Conservation (phyloP, 2,888 invertebrate genomes). For the Cryptus armator region DNA sequence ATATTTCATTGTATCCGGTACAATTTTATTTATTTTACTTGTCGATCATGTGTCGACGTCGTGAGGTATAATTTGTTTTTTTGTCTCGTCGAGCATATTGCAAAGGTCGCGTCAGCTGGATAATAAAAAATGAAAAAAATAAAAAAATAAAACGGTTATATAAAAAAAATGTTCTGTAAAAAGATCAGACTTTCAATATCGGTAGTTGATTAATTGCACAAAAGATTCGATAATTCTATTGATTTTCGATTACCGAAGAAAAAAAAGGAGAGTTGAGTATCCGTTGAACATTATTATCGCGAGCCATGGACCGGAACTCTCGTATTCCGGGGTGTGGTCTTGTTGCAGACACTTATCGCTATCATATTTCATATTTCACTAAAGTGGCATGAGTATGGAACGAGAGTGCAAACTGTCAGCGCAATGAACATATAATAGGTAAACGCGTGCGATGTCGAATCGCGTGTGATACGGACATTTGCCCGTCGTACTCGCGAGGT, state of each 20-base stretch:
- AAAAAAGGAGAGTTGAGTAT: not conserved
- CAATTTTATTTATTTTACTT: too few relatives aligned
- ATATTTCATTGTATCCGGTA: too few relatives aligned
- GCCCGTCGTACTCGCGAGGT: not conserved
- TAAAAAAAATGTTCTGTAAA: not conserved
- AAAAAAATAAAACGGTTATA: not conserved
- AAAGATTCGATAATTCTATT: not conserved
- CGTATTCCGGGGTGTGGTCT: not conserved
- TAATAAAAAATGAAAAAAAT: not conserved
- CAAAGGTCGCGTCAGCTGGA: not conserved
- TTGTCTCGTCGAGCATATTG: not conserved
- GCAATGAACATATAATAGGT: not conserved
- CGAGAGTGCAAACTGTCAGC: not conserved
- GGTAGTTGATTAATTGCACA: slow-evolving; percentile 1
- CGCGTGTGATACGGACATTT: slow-evolving; percentile 42
- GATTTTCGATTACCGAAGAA: not conserved
- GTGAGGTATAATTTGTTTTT: not conserved
- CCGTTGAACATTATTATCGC: not conserved
- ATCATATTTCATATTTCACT: not conserved
- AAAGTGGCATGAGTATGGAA: not conserved
- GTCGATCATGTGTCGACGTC: too few relatives aligned
- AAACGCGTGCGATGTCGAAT: slow-evolving; percentile 9
- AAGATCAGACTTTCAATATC: not conserved
- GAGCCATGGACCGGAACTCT: slow-evolving; percentile 3
- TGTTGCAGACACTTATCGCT: not conserved